These are phyloP conservation scores for Emmelina monodactyla DNA, from an alignment of 2,888 invertebrate genomes.

Conservation along the genomic window DNA sequence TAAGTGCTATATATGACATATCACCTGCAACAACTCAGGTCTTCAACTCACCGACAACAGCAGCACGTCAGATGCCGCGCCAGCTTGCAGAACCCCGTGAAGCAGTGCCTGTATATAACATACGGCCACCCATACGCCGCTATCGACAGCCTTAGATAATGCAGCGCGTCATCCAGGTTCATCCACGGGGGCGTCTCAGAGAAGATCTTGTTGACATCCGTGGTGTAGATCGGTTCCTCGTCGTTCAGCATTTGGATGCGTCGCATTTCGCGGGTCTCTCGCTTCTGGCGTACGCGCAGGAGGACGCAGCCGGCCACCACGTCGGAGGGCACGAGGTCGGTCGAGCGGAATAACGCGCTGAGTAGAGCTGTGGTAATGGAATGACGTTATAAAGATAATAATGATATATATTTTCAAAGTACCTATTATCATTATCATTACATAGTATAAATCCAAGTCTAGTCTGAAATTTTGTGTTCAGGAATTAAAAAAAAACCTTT, in stretches of 20 bases:
- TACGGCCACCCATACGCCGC: conserved; percentile 91
- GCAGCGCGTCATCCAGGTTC: conserved; percentile 76
- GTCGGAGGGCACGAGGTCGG: conserved; percentile 89
- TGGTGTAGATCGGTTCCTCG: conserved; percentile 72
- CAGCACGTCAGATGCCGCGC: conserved; percentile 75
- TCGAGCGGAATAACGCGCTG: conserved; percentile 81
- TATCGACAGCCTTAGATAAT: conserved; percentile 82
- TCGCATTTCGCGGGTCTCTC: conserved; percentile 75
- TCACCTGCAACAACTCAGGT: too few species aligned
- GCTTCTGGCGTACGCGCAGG: conserved; percentile 78
- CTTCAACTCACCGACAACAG: conserved; percentile 74
- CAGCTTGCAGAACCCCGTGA: conserved; percentile 78
- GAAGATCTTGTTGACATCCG: conserved; percentile 69
- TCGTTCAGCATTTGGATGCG: conserved; percentile 71
- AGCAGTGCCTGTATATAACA: conserved; percentile 78
- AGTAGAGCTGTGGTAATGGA: conserved; percentile 72
- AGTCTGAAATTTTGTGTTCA: too few species aligned
- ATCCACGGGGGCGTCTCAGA: conserved; percentile 79
- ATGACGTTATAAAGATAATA: too few species aligned
- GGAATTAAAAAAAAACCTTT: too few species aligned
- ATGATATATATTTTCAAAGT: too few species aligned
- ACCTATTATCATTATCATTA: too few species aligned
- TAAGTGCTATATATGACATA: too few species aligned
- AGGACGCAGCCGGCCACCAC: conserved; percentile 87
- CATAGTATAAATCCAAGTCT: too few species aligned